These are phyloP conservation scores for Caenorhabditis wallacei DNA, from an alignment of 2,888 invertebrate genomes.

Conservation along the genomic window DNA sequence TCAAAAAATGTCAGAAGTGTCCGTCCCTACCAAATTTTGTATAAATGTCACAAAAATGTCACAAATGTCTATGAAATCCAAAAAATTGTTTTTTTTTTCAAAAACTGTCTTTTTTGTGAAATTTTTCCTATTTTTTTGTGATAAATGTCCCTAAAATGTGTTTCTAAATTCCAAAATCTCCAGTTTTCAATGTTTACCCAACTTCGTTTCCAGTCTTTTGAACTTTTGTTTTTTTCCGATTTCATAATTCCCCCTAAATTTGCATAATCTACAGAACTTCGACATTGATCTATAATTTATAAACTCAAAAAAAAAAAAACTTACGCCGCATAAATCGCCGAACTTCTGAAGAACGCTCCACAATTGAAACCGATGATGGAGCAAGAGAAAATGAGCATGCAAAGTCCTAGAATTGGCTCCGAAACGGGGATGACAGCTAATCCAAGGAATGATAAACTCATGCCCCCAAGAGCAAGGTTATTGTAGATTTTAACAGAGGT, in stretches of 20 bases:
- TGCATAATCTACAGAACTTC: neutral
- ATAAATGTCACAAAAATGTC: too few species aligned
- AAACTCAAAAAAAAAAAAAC: slow-evolving; percentile 9
- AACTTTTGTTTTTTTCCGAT: slow-evolving; percentile 25
- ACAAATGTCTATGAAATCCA: too few species aligned
- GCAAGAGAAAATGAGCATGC: slow-evolving; percentile 69
- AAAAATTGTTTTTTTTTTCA: too few species aligned
- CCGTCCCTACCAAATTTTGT: too few species aligned
- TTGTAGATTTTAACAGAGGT: slow-evolving; percentile 69
- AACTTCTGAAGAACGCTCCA: slow-evolving; percentile 70
- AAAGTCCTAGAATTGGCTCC: slow-evolving; percentile 61
- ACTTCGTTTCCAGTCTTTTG: neutral
- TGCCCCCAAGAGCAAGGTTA: slow-evolving; percentile 67
- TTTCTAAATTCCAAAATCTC: too few species aligned
- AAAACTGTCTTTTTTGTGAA: too few species aligned
- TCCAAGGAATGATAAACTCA: slow-evolving; percentile 67
- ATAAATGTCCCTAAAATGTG: too few species aligned
- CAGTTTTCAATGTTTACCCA: neutral
- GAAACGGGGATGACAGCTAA: slow-evolving; percentile 67
- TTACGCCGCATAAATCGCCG: slow-evolving; percentile 70
- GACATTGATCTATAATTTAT: too few species aligned
- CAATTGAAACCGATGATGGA: slow-evolving; percentile 73
- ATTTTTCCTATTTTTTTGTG: too few species aligned
- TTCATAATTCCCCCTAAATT: neutral
- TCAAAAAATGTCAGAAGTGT: too few species aligned